These are phyloP conservation scores for Takifugu flavidus DNA, from an alignment of 2,113 vertebrate species.

Conservation along the genomic window DNA sequence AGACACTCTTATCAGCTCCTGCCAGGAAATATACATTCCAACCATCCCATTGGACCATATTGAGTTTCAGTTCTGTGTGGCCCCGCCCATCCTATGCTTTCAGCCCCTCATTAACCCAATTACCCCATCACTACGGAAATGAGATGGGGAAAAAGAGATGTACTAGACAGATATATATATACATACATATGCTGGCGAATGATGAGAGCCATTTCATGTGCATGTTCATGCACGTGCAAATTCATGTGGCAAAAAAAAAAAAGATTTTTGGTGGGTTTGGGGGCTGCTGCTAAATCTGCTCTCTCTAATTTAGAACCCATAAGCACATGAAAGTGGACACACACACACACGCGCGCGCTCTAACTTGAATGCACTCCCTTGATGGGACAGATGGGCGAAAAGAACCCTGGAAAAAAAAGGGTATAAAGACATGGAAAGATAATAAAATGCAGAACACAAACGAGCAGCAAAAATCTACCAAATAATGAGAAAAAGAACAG, in stretches of 20 bases:
- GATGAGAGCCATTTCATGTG: constrained; percentile 25
- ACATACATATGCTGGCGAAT: constrained; percentile 33
- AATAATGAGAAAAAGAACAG: neutral
- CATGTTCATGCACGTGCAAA: constrained; percentile 23
- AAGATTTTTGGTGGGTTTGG: constrained; percentile 71
- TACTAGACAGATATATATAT: constrained; percentile 20
- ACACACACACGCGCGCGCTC: constrained; percentile 16
- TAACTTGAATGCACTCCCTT: constrained; percentile 5
- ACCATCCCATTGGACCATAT: constrained; percentile 31
- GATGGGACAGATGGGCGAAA: constrained; percentile 17
- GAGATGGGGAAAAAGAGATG: constrained; percentile 20
- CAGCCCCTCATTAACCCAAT: constrained; percentile 54
- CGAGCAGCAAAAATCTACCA: constrained; percentile 4
- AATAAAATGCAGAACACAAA: neutral
- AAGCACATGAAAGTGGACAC: constrained; percentile 19
- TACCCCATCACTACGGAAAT: constrained; percentile 35
- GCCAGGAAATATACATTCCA: constrained; percentile 53
- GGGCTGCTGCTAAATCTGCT: constrained; percentile 48
- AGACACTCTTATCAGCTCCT: constrained; percentile 42
- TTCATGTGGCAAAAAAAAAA: constrained; percentile 55
- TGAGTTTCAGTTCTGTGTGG: constrained; percentile 29
- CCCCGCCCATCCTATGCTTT: constrained; percentile 41
- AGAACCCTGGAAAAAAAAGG: neutral
- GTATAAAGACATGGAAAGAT: too few species aligned
- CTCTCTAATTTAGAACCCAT: constrained; percentile 72